These are phyloP conservation scores for Orussus abietinus DNA, from an alignment of 1,140 invertebrate species.

Conservation along the genomic window DNA sequence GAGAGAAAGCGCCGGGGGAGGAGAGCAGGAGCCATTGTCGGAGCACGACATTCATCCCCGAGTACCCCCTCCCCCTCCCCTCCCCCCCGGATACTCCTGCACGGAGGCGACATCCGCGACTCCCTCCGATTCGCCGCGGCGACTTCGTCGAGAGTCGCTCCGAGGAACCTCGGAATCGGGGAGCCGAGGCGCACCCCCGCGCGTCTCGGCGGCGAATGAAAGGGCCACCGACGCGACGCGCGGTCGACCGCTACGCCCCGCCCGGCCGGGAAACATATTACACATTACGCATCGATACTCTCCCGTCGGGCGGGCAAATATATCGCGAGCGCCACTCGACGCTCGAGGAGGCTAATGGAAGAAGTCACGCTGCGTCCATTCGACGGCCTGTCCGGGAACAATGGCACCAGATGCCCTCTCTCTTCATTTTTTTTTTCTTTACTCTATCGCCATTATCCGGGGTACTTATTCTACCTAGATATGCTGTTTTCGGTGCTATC, in stretches of 20 bases:
- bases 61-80: conserved; percentile 25
- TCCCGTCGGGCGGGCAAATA: conserved; percentile 24
- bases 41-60: conserved; percentile 37
- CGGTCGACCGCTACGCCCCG: conserved; percentile 19
- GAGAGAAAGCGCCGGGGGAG: conserved; percentile 24
- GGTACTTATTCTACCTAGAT: background rate
- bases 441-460: conserved; percentile 19
- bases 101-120: background rate
- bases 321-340: conserved; percentile 27
- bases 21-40: conserved; percentile 37
- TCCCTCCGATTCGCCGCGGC: conserved; percentile 19
- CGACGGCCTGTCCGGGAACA: too few species aligned
- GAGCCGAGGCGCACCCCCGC: too few species aligned
- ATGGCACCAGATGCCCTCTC: too few species aligned
- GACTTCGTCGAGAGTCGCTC: conserved; percentile 13
- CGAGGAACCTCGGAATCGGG: too few species aligned
- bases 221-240: conserved; percentile 11
- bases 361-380: conserved; percentile 21
- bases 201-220: too few species aligned
- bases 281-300: conserved; percentile 33
- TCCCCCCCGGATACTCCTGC: conserved; percentile 15
- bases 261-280: conserved; percentile 10
- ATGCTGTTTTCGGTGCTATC: too few species aligned
- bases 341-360: conserved; percentile 15
- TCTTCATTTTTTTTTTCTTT: too few species aligned